Conservation (phyloP, 1,140 invertebrate genomes). For the Acromyrmex heyeri region DNA sequence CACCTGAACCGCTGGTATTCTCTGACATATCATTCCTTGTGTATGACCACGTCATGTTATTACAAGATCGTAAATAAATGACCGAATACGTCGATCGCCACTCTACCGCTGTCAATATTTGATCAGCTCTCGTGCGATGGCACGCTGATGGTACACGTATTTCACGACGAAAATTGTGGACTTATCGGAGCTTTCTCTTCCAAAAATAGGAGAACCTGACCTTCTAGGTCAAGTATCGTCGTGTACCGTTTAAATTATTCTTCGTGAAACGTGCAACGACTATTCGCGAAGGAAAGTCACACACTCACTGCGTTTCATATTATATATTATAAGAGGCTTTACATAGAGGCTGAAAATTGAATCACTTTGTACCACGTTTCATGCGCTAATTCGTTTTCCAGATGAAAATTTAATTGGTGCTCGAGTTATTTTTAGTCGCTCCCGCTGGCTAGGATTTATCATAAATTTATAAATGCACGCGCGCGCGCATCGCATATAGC, state of each 20-base stretch:
- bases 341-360: conserved; percentile 30
- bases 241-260: conserved; percentile 36
- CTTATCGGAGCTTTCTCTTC: conserved; percentile 16
- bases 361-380: conserved; percentile 17
- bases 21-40: background rate
- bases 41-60: background rate
- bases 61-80: conserved; percentile 32
- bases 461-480: background rate
- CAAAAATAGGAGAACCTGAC: conserved; percentile 43
- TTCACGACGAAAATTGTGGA: background rate
- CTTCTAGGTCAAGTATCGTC: conserved; percentile 42
- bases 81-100: conserved; percentile 5
- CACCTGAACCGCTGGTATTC: too few relatives aligned
- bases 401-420: conserved; percentile 51
- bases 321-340: conserved; percentile 4
- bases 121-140: conserved; percentile 11
- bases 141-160: background rate
- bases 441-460: background rate
- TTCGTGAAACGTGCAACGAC: background rate
- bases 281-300: background rate
- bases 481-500: background rate
- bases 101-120: conserved; percentile 45
- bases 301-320: background rate
- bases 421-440: conserved; percentile 29
- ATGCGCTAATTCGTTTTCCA: conserved; percentile 43